A percentile compares a stretch with the other conserved stretches of the same genome.
phyloP scores from a whole-genome alignment of 2,113 vertebrate species.

The Malurus melanocephalus region DNA sequence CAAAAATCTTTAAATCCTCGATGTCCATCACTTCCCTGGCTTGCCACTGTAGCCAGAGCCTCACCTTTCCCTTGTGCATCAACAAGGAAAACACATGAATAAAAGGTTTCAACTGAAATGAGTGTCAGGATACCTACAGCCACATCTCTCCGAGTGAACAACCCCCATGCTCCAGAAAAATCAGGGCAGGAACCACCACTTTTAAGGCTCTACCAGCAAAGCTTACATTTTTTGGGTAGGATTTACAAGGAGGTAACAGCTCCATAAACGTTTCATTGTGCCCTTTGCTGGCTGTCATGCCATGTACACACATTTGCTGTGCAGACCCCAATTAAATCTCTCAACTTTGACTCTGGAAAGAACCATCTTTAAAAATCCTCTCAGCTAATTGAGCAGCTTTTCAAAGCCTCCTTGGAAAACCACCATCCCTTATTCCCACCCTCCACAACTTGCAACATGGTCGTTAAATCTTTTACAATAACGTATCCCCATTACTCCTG shows the following conservation, averaged over 20 bases:
- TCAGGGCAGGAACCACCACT: background rate
- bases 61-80: rapidly evolving
- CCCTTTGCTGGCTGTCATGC: background rate
- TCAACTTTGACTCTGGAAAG: background rate
- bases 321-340: background rate
- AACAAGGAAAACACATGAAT: background rate
- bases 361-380: background rate
- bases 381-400: background rate
- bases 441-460: background rate
- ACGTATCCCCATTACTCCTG: background rate
- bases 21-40: background rate
- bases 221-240: background rate
- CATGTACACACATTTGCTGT: background rate
- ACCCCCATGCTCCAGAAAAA: background rate
- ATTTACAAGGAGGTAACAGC: background rate
- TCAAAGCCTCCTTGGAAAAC: background rate
- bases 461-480: background rate
- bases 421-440: background rate
- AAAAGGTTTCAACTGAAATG: background rate
- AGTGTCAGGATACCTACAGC: background rate
- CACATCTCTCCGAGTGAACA: rapidly evolving
- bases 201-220: background rate
- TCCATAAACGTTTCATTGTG: background rate
- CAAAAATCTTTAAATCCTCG: background rate
- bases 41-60: background rate